Evolutionary conservation across 2,797 vertebrate genomes (phyloP).

Genomic region (Champsocephalus esox): DNA sequence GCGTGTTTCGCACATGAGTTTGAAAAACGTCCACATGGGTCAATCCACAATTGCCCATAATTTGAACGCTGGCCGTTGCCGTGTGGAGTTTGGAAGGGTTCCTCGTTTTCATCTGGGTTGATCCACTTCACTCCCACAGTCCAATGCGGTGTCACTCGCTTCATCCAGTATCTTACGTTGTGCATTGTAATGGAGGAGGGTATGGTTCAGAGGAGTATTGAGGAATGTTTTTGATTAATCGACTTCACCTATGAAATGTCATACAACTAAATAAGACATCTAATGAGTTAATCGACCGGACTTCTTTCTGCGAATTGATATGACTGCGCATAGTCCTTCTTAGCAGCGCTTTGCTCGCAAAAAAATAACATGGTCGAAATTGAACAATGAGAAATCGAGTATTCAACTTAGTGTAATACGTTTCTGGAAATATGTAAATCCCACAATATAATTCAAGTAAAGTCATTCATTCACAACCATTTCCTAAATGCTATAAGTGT

Average conservation of each 20-base stretch:
- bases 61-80: conserved; percentile 26
- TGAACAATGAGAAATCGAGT: not conserved
- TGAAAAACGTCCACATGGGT: conserved; percentile 27
- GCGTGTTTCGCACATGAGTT: conserved; percentile 25
- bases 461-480: not conserved
- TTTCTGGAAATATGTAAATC: not conserved
- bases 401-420: not conserved
- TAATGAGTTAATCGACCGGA: too few species aligned
- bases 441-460: not conserved
- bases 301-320: too few species aligned
- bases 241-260: conserved; percentile 8
- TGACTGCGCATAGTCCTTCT: too few species aligned
- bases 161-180: conserved; percentile 17
- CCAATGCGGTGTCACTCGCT: conserved; percentile 51
- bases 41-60: conserved; percentile 41
- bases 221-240: conserved; percentile 31
- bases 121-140: conserved; percentile 31
- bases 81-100: conserved; percentile 44
- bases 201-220: conserved; percentile 26
- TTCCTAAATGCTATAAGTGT: not conserved
- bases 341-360: too few species aligned
- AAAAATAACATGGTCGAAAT: too few species aligned
- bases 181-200: conserved; percentile 17
- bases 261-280: too few species aligned
- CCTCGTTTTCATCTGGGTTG: conserved; percentile 33